Evolutionary conservation across 2,113 vertebrate genomes (phyloP).

Genomic region (Anoura caudifer): DNA sequence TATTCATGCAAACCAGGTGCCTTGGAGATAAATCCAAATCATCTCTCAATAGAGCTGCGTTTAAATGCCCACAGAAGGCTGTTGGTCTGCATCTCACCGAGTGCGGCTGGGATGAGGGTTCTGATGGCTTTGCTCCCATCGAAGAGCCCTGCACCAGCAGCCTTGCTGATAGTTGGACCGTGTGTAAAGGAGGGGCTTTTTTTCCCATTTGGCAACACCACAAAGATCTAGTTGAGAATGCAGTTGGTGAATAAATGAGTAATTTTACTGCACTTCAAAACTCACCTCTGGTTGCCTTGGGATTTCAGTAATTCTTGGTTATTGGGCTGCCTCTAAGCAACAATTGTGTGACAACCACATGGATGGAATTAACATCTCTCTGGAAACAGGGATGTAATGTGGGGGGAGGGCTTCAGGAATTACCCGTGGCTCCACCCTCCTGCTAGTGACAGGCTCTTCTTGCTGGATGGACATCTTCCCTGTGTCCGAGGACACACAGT

Average conservation of each 20-base stretch:
- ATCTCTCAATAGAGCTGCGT: neutral
- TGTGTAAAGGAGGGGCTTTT: neutral
- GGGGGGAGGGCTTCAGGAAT: neutral
- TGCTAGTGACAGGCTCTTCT: too few relatives aligned
- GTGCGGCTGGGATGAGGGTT: neutral
- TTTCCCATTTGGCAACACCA: neutral
- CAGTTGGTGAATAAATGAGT: neutral
- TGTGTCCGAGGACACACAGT: neutral
- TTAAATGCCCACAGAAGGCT: neutral
- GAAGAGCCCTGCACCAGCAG: neutral
- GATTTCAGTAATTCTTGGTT: conserved; percentile 34
- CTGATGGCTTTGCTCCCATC: neutral
- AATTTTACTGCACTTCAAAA: neutral
- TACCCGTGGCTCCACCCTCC: neutral
- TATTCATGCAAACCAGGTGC: neutral
- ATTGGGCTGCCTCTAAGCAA: neutral
- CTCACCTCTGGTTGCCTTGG: conserved; percentile 22
- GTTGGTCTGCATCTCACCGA: neutral
- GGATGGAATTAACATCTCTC: neutral
- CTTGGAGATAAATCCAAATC: neutral
- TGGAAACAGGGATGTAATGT: neutral
- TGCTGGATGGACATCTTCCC: neutral
- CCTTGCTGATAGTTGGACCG: neutral
- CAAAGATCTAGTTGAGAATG: conserved; percentile 16
- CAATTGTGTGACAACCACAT: conserved; percentile 9